phyloP scores from a whole-genome alignment of 2,888 invertebrate genomes.

The Tigriopus californicus region DNA sequence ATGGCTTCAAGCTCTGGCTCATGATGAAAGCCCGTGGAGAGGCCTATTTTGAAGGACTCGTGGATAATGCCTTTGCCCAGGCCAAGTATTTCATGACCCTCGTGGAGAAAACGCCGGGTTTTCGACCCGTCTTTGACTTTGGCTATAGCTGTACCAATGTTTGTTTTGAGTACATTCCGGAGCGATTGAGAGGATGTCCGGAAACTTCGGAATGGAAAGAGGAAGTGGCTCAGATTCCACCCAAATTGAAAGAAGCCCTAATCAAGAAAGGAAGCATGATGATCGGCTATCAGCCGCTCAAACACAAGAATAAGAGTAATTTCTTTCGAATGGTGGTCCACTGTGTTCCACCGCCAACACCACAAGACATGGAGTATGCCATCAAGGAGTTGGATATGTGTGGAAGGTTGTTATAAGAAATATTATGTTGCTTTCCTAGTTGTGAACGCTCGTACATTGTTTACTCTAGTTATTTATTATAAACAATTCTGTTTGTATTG shows the following conservation, averaged over 20 bases:
- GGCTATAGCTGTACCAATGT: constrained; percentile 57
- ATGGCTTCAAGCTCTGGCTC: constrained; percentile 77
- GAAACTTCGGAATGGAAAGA: constrained; percentile 36
- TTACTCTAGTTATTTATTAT: no score
- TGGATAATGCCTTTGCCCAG: constrained; percentile 42
- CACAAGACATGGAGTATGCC: constrained; percentile 40
- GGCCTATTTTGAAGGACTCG: constrained; percentile 36
- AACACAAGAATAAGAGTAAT: constrained; percentile 41
- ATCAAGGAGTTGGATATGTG: constrained; percentile 43
- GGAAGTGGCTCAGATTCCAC: constrained; percentile 26
- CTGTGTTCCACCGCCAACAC: constrained; percentile 43
- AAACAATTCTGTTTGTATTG: no score
- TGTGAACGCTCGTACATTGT: no score
- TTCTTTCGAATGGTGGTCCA: constrained; percentile 56
- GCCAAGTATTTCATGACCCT: constrained; percentile 8
- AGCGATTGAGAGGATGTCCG: constrained; percentile 31
- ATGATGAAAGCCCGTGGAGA: constrained; percentile 70
- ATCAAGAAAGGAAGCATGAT: constrained; percentile 44
- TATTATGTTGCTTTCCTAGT: not conserved
- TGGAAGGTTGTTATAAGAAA: constrained; percentile 26
- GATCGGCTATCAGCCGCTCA: constrained; percentile 53
- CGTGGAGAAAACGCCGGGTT: not conserved
- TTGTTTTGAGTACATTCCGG: constrained; percentile 72
- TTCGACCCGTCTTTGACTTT: constrained; percentile 20
- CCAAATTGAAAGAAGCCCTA: constrained; percentile 49